Evolutionary conservation across 2,113 vertebrate species (phyloP).

Genomic region (Castor canadensis): DNA sequence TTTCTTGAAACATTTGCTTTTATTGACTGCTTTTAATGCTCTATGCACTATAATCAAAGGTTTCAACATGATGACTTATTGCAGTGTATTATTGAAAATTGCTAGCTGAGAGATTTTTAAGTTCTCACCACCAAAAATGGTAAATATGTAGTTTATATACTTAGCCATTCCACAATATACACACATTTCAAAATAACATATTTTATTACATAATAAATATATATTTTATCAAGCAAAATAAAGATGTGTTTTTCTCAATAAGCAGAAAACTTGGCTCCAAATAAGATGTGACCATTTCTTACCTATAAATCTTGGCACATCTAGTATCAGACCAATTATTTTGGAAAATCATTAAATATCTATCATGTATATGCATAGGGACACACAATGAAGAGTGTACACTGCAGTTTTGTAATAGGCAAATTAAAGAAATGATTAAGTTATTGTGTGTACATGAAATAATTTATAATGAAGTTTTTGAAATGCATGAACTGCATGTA

Average conservation of each 20-base stretch:
- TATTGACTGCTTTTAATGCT: background rate
- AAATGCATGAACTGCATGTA: background rate
- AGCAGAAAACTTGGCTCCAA: background rate
- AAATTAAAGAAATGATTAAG: background rate
- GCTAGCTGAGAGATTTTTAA: background rate
- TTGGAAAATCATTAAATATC: conserved; percentile 3
- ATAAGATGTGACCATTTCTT: background rate
- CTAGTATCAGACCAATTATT: background rate
- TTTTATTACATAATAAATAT: background rate
- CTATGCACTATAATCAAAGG: background rate
- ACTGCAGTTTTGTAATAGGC: no score
- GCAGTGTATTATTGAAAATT: background rate
- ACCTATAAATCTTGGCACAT: background rate
- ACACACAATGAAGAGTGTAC: background rate
- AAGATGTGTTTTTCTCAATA: background rate
- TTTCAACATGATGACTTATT: background rate
- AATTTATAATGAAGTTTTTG: background rate
- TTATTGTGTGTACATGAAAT: background rate
- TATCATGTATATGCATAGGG: background rate
- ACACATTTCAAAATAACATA: no score
- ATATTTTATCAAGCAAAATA: background rate
- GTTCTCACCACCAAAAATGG: background rate
- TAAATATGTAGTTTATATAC: no score
- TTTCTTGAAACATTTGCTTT: background rate
- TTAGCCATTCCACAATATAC: no score